These are phyloP conservation scores for Hirtodrosophila confusa DNA, from an alignment of 2,888 invertebrate species.

Conservation along the genomic window DNA sequence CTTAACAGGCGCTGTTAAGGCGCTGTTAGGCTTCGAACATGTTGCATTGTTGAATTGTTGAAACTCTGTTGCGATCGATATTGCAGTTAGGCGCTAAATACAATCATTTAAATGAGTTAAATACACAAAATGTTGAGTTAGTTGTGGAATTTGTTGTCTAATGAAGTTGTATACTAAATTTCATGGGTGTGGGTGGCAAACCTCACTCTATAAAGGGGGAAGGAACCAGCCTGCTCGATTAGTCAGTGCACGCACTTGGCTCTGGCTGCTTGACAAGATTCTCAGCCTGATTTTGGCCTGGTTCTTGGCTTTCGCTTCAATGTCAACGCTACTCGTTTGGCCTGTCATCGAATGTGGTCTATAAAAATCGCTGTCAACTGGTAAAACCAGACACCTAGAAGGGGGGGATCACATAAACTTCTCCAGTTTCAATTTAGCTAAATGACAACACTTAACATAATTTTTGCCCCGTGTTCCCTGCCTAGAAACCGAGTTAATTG, in stretches of 20 bases:
- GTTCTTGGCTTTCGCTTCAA: constrained; percentile 75
- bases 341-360: constrained; percentile 70
- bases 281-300: constrained; percentile 60
- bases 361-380: constrained; percentile 50
- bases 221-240: constrained; percentile 29
- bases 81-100: constrained; percentile 5
- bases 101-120: constrained; percentile 5
- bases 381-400: constrained; percentile 48
- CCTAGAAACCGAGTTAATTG: constrained; percentile 41
- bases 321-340: constrained; percentile 62
- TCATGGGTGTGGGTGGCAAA: background rate
- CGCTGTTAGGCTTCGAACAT: constrained; percentile 39
- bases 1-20: constrained; percentile 25
- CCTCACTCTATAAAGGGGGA: background rate
- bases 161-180: constrained; percentile 29
- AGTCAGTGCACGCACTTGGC: constrained; percentile 29
- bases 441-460: constrained; percentile 68
- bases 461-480: constrained; percentile 63
- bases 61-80: background rate
- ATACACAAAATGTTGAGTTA: constrained; percentile 17
- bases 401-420: constrained; percentile 9
- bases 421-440: constrained; percentile 62
- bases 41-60: constrained; percentile 37
- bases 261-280: constrained; percentile 35
- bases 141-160: constrained; percentile 12